Conservation (phyloP, 1,140 invertebrate species). For the Phenacoccus solenopsis region DNA sequence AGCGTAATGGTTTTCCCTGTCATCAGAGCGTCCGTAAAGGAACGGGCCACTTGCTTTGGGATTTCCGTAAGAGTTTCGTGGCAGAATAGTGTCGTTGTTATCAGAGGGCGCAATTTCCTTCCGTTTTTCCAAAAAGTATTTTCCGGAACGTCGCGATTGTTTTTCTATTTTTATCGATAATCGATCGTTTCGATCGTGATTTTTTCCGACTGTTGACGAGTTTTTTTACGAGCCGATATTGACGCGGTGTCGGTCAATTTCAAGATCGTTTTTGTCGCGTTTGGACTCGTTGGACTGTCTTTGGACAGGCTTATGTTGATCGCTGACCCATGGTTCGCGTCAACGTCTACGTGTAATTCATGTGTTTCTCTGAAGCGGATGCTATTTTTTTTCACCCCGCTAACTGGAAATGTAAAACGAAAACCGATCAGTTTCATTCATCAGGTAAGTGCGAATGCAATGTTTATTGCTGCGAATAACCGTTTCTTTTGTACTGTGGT, state of each 20-base stretch:
- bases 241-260: no score
- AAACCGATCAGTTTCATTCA: not conserved
- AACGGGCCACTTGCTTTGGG: constrained; percentile 15
- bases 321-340: not conserved
- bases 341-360: not conserved
- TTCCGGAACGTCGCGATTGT: constrained; percentile 10
- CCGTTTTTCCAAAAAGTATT: constrained; percentile 12
- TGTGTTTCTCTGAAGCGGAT: not conserved
- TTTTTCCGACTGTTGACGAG: not conserved
- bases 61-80: constrained; percentile 13
- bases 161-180: not conserved
- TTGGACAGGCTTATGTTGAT: not conserved
- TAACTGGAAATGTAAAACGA: constrained; percentile 13
- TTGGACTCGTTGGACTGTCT: not conserved
- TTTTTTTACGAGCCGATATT: not conserved
- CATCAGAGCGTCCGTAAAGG: constrained; percentile 12
- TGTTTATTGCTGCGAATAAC: no score
- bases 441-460: no score
- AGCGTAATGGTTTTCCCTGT: constrained; percentile 13
- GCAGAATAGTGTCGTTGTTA: constrained; percentile 10
- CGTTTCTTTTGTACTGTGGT: no score
- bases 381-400: not conserved
- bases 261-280: not conserved
- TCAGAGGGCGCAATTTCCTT: constrained; percentile 17
- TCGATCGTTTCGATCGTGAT: not conserved